Conservation (phyloP, 2,113 vertebrate genomes). For the Leucosticte australis region DNA sequence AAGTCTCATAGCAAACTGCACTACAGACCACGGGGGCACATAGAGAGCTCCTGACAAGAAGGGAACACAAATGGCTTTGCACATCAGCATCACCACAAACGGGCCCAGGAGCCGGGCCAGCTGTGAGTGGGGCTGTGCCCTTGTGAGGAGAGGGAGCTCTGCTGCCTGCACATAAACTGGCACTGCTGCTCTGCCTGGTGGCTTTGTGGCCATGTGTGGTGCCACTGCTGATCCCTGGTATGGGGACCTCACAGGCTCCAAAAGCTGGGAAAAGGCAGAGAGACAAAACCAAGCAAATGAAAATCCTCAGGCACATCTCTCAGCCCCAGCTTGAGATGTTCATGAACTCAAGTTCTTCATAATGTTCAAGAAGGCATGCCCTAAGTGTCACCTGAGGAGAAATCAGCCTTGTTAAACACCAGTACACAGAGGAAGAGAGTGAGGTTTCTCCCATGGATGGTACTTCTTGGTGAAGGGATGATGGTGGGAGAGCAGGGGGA, state of each 20-base stretch:
- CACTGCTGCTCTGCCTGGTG: background rate
- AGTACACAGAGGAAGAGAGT: background rate
- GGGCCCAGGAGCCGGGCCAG: background rate
- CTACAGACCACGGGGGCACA: background rate
- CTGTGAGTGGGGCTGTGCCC: background rate
- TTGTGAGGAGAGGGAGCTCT: background rate
- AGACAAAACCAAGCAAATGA: background rate
- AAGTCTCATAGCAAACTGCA: background rate
- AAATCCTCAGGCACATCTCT: background rate
- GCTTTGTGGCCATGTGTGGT: fast-evolving
- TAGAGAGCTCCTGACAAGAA: fast-evolving
- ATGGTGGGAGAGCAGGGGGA: background rate
- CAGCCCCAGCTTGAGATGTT: too few species aligned
- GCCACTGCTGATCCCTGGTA: background rate
- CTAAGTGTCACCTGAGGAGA: background rate
- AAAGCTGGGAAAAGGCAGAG: background rate
- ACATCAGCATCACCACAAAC: background rate
- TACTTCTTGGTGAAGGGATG: background rate
- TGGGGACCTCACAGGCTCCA: background rate
- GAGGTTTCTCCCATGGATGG: background rate
- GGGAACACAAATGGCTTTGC: background rate
- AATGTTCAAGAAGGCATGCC: background rate
- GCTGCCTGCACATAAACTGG: fast-evolving
- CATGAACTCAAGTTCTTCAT: background rate
- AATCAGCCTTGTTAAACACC: background rate